Conservation (phyloP, 2,113 vertebrate genomes). For the Xenopus laevis region DNA sequence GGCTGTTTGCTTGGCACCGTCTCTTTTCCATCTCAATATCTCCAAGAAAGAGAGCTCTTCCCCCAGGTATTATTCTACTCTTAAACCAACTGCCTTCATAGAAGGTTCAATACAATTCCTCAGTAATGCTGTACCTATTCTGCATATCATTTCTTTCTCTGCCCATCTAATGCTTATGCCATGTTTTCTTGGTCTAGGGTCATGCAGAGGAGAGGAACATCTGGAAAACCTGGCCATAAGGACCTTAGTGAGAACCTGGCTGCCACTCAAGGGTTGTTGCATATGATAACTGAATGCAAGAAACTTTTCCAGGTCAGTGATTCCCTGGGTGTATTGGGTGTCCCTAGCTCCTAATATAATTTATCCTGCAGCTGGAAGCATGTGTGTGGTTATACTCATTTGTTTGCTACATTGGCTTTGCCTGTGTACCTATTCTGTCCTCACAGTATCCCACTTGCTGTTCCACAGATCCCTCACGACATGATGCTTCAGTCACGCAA, state of each 20-base stretch:
- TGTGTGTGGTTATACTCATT: too few relatives aligned
- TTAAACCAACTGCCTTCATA: too few relatives aligned
- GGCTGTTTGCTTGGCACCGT: conserved; percentile 82
- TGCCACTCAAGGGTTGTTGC: conserved; percentile 74
- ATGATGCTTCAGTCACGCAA: conserved; percentile 75
- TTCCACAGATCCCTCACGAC: conserved; percentile 68
- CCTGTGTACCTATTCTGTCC: not conserved
- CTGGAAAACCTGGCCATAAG: conserved; percentile 72
- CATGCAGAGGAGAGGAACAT: conserved; percentile 62
- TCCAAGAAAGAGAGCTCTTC: conserved; percentile 77
- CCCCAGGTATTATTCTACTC: conserved; percentile 60
- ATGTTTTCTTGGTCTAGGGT: conserved; percentile 52
- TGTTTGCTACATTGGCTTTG: too few relatives aligned
- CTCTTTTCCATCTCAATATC: conserved; percentile 80
- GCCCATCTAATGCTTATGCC: not conserved
- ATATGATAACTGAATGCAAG: conserved; percentile 84
- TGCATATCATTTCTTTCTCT: too few relatives aligned
- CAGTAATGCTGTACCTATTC: too few relatives aligned
- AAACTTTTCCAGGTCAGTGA: conserved; percentile 80
- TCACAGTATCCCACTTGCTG: not conserved
- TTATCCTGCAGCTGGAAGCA: too few relatives aligned
- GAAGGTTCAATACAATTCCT: too few relatives aligned
- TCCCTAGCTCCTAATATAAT: not conserved
- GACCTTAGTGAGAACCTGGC: conserved; percentile 82
- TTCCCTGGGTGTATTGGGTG: not conserved